Evolutionary conservation across 1,140 invertebrate genomes (phyloP), one percentile per base, ranked within the genome.

Genomic region (Harlomillsia oculata): DNA sequence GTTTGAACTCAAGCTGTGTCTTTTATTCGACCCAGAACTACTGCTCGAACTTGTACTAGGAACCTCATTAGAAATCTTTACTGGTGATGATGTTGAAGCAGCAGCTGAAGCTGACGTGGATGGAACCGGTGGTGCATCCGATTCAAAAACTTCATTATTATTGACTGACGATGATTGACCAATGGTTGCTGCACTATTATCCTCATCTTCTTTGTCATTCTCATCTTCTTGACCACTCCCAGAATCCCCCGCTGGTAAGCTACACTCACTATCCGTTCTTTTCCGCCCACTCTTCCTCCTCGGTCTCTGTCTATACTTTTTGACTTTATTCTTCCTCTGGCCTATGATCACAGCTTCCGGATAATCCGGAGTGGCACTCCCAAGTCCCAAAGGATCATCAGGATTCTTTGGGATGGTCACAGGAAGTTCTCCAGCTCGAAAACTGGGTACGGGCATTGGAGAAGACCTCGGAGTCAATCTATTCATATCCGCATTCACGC

Each of bases 361-460:
- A 52, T 73, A 70, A 41, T 72, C 69, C 67, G 88, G 83, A n/a
- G 85, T 79, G 20, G 80, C 83, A 65, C 83, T 82, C 65, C 82
- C 81, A 41, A 96, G 72, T 72, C 93, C 91, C 20, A 96, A 71
- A 2, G 92, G 91, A 75, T 96, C 92, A 63, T 83, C 78, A 55
- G 91, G 89, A 72, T 96, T 92, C 28, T 85, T 84, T 43, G 91
- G 91, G 68, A 95, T 91, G 25, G 91, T 85, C 0, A 95, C 89
- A 72, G 92, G 85, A 51, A 94, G 82, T 65, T 81, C 81, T 51
- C 83, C 85, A 66, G 84, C 84, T 46, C 85, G 80, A 49, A 87
- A 80, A 39, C 82, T 80, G 30, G 89, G 88, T 39, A 84, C 88
- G n/a, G 88, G 87, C 34, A 91, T 69, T 1, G 90, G 91, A 56